Evolutionary conservation across 2,113 vertebrate species (phyloP).

Genomic region (Rhinoderma darwinii): DNA sequence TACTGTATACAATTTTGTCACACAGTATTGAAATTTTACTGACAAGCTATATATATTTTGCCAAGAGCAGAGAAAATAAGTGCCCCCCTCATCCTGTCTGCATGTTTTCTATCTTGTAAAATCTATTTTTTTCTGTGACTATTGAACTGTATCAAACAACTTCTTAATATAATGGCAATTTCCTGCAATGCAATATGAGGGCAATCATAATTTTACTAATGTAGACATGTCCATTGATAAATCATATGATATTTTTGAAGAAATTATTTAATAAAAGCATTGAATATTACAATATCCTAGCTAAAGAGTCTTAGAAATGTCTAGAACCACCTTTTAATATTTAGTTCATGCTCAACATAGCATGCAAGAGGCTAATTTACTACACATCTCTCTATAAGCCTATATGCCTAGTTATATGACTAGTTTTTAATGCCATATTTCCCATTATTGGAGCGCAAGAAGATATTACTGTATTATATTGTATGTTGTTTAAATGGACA

Average conservation of each 20-base stretch:
- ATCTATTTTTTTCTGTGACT: slow-evolving; percentile 41
- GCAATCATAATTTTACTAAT: not conserved
- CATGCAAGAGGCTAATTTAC: not conserved
- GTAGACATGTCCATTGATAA: not conserved
- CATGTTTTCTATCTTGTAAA: slow-evolving; percentile 36
- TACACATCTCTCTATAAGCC: not conserved
- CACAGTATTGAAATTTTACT: not conserved
- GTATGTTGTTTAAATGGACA: too few species aligned
- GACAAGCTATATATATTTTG: slow-evolving; percentile 37
- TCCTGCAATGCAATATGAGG: not conserved
- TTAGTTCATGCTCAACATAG: not conserved
- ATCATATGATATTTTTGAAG: not conserved
- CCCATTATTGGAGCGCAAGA: not conserved
- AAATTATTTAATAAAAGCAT: not conserved
- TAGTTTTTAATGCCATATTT: not conserved
- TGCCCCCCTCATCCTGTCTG: slow-evolving; percentile 4
- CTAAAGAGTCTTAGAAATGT: not conserved
- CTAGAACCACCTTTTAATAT: not conserved
- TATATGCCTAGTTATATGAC: not conserved
- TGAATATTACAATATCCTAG: not conserved
- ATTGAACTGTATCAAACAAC: slow-evolving; percentile 28
- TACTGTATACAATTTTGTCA: not conserved
- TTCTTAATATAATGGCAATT: slow-evolving; percentile 38
- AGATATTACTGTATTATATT: too few species aligned
- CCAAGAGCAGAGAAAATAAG: not conserved